phyloP scores from a whole-genome alignment of 2,113 vertebrate species.

The Macrotus californicus region DNA sequence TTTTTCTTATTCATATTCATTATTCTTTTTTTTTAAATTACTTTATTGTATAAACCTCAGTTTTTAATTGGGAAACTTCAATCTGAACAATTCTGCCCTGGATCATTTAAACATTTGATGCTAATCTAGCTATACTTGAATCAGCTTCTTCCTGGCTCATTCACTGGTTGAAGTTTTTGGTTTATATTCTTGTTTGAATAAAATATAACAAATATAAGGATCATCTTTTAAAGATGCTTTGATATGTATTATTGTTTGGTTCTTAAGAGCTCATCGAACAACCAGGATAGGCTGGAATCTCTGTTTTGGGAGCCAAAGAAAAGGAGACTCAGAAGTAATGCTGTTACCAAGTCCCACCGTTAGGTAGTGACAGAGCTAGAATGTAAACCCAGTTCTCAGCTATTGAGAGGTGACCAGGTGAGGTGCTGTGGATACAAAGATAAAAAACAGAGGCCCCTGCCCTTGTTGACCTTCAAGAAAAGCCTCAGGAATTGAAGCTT shows the following conservation, averaged over 20 bases:
- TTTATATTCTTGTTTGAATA: slow-evolving; percentile 23
- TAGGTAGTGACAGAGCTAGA: neutral
- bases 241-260: neutral
- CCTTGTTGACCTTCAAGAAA: neutral
- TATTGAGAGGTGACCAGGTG: neutral
- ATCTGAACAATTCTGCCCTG: neutral
- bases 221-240: slow-evolving; percentile 21
- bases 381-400: neutral
- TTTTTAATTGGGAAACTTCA: slow-evolving; percentile 24
- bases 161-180: slow-evolving; percentile 7
- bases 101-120: neutral
- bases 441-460: neutral
- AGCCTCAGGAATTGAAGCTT: neutral
- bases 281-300: neutral
- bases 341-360: neutral
- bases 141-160: neutral
- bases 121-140: neutral
- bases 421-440: neutral
- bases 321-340: neutral
- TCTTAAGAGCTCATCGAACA: neutral
- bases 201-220: neutral
- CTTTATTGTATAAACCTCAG: neutral
- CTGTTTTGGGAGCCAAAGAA: slow-evolving; percentile 5
- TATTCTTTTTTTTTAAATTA: no score
- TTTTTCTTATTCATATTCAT: no score